Base-by-base conservation (phyloP, 2,113 vertebrate species). In the Psettodes erumei region DNA sequence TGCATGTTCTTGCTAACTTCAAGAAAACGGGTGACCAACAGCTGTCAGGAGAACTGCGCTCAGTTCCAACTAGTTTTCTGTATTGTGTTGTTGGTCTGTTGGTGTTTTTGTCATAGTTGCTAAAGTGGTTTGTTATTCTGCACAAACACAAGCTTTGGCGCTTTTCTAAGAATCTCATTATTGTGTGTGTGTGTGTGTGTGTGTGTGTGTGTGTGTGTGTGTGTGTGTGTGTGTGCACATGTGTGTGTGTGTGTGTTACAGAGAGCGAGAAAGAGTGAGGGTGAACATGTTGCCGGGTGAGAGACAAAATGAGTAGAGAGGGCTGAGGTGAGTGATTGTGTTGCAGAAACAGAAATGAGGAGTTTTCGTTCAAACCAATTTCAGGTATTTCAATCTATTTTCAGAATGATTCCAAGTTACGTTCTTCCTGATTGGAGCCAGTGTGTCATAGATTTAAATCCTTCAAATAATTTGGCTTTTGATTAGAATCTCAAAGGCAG, bases 31-130 rank as follows among this genome's bases (percentile, higher is more conserved):
- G 6, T 27, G 27, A 45, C 19, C 54, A 37, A 43, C 43, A 42
- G 32, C 19, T 30, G 51, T n/a, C 53, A 40, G 27, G 51, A 62
- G 27, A 21, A 38, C 62, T 67, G 35, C 53, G 43, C 63, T 64
- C 2, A 50, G n/a, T 62, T 67, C 16, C 12, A 50, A 15, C 0
- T 2, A 32, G 43, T 65, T 62, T 74, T 28, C 11, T 23, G 3
- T 59, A 37, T 60, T 33, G 28, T 73, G n/a, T 75, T n/a, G n/a
- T 64, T 38, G 13, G 56, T 56, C 10, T 66, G 27, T 71, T 51
- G 43, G 12, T 83, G 53, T 38, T 3, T 71, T 71, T 33, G n/a
- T 30, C 25, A 8, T n/a, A 43, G 25, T 32, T 21, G 2, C 5
- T 70, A 16, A 48, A 68, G 35, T 12, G 18, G 48, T 61, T 60